Conservation (phyloP, 2,797 vertebrate genomes). For the Eulemur rubriventer region DNA sequence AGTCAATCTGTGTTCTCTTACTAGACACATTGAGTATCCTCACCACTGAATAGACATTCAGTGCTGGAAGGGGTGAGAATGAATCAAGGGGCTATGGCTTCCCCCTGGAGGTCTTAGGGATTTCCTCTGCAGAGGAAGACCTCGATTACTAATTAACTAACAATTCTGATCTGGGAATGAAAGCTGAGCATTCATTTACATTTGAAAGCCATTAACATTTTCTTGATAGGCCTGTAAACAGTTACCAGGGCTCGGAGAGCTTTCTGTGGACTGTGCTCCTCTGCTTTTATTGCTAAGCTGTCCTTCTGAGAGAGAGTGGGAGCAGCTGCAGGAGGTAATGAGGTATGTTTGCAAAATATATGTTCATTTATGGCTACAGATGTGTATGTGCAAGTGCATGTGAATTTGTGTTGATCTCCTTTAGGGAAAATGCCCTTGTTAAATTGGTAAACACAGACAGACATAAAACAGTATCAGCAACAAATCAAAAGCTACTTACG, state of each 20-base stretch:
- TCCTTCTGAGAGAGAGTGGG: not conserved
- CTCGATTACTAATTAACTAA: conserved; percentile 73
- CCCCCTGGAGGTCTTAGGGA: not conserved
- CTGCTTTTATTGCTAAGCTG: not conserved
- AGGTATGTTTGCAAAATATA: conserved; percentile 54
- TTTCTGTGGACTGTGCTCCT: not conserved
- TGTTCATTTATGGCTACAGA: not conserved
- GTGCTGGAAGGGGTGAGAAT: not conserved
- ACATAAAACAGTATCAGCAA: not conserved
- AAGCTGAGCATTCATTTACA: not conserved
- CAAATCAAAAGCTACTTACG: not conserved
- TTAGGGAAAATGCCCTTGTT: not conserved
- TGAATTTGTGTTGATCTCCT: not conserved
- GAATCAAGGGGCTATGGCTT: not conserved
- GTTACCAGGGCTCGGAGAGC: not conserved
- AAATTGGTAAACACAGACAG: not conserved
- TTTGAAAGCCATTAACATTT: not conserved
- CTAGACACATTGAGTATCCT: not conserved
- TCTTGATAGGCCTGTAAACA: not conserved
- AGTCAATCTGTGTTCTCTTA: not conserved
- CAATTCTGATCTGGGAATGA: not conserved
- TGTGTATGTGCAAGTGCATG: not conserved
- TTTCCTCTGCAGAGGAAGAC: not conserved
- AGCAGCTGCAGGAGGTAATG: not conserved
- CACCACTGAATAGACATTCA: not conserved